Evolutionary conservation across 2,113 vertebrate genomes (phyloP).

Genomic region (Scortum barcoo): DNA sequence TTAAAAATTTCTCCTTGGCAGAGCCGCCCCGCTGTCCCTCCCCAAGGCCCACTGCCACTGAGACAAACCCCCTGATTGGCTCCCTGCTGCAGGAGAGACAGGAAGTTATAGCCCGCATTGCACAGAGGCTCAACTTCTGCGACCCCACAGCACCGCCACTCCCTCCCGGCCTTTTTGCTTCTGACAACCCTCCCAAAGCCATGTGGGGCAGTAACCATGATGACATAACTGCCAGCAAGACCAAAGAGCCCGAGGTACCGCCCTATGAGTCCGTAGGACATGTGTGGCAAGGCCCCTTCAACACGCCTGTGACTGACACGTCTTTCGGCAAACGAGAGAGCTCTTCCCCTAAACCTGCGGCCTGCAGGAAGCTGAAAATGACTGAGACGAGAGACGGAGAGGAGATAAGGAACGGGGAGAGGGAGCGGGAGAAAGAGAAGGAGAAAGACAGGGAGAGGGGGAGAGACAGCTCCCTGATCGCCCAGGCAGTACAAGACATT

Average conservation of each 20-base stretch:
- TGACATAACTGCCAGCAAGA: constrained; percentile 86
- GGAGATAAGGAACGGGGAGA: constrained; percentile 50
- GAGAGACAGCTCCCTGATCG: constrained; percentile 80
- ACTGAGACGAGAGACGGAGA: constrained; percentile 73
- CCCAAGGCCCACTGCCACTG: constrained; percentile 83
- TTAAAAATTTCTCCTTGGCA: constrained; percentile 89
- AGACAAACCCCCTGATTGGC: constrained; percentile 94
- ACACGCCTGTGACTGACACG: constrained; percentile 83
- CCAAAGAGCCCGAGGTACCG: constrained; percentile 85
- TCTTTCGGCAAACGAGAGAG: constrained; percentile 79
- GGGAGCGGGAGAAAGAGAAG: constrained; percentile 60
- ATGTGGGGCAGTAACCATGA: constrained; percentile 83
- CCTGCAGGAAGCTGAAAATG: constrained; percentile 89
- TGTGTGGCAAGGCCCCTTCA: constrained; percentile 79
- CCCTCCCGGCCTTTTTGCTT: constrained; percentile 85
- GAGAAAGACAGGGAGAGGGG: constrained; percentile 49
- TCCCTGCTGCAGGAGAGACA: constrained; percentile 96
- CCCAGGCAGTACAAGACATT: constrained; percentile 85
- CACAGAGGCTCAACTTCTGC: constrained; percentile 96
- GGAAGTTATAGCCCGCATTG: constrained; percentile 97
- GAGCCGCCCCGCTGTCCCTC: constrained; percentile 84
- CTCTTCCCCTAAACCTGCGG: constrained; percentile 86
- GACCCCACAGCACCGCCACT: constrained; percentile 90
- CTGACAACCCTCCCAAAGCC: constrained; percentile 86
- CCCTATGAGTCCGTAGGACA: constrained; percentile 82